These are phyloP conservation scores for Plectus sambesii DNA, from an alignment of 1,140 invertebrate genomes.

Conservation along the genomic window DNA sequence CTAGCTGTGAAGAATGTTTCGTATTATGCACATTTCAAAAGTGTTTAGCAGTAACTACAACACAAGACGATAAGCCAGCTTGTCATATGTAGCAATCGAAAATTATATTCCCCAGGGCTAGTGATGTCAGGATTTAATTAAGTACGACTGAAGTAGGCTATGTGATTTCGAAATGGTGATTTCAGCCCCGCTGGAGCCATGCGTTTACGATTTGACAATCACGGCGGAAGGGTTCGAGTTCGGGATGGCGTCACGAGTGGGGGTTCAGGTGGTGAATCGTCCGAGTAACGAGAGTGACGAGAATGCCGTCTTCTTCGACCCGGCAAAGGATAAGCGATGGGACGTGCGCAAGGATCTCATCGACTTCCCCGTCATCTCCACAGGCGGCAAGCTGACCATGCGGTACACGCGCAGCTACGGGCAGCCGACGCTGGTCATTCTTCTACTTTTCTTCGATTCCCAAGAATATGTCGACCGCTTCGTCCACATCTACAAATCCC, in stretches of 20 bases:
- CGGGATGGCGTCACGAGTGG: constrained; percentile 38
- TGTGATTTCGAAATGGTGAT: neutral
- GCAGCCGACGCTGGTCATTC: constrained; percentile 31
- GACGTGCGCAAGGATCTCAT: constrained; percentile 65
- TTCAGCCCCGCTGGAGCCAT: constrained; percentile 30
- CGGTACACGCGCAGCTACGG: constrained; percentile 64
- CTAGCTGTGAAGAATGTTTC: no score
- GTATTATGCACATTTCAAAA: no score
- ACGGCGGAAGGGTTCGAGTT: constrained; percentile 36
- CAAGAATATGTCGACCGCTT: constrained; percentile 43
- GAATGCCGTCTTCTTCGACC: constrained; percentile 37
- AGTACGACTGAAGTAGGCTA: neutral
- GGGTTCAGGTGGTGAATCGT: constrained; percentile 40
- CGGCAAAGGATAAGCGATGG: constrained; percentile 28
- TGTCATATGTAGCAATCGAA: no score
- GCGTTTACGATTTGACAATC: constrained; percentile 28
- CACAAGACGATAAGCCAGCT: no score
- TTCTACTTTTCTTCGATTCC: constrained; percentile 40
- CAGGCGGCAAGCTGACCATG: constrained; percentile 66
- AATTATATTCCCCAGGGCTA: no score
- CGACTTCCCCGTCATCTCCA: constrained; percentile 72
- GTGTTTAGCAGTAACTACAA: no score
- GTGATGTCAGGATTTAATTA: no score
- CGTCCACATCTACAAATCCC: constrained; percentile 36
- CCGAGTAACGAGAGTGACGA: constrained; percentile 39